Conservation (phyloP, 2,888 invertebrate species). For the Bombylius major region DNA sequence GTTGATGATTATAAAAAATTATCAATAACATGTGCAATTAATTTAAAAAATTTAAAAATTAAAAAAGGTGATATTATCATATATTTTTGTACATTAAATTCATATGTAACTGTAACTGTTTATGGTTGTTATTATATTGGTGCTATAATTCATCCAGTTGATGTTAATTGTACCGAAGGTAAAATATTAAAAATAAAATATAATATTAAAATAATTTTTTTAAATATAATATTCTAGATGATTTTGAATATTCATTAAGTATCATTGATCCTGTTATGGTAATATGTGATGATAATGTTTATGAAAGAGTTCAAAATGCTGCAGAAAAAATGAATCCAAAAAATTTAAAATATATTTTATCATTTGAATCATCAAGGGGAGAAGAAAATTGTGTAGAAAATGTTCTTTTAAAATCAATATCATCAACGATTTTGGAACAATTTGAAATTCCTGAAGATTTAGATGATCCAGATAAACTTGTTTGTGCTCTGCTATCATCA, state of each 20-base stretch:
- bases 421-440: not conserved
- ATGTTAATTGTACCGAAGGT: constrained; percentile 2
- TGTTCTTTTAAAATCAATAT: not conserved
- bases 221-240: not conserved
- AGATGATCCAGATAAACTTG: not conserved
- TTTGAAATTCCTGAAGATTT: not conserved
- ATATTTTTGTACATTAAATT: not conserved
- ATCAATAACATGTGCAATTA: not conserved
- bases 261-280: not conserved
- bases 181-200: not conserved
- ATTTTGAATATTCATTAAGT: not conserved
- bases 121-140: constrained; percentile 1
- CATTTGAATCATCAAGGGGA: not conserved
- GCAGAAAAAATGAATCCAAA: not conserved
- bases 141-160: not conserved
- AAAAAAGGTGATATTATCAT: constrained; percentile 1
- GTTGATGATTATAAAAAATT: not conserved
- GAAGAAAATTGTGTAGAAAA: constrained; percentile 1
- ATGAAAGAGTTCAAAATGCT: not conserved
- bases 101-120: not conserved
- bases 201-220: not conserved
- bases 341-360: constrained; percentile 1
- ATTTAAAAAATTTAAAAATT: not conserved
- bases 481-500: not conserved
- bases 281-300: not conserved